A percentile compares a stretch with the other conserved stretches of the same genome.
Conservation (phyloP, 1,140 invertebrate genomes). For the Aphis craccivora region DNA sequence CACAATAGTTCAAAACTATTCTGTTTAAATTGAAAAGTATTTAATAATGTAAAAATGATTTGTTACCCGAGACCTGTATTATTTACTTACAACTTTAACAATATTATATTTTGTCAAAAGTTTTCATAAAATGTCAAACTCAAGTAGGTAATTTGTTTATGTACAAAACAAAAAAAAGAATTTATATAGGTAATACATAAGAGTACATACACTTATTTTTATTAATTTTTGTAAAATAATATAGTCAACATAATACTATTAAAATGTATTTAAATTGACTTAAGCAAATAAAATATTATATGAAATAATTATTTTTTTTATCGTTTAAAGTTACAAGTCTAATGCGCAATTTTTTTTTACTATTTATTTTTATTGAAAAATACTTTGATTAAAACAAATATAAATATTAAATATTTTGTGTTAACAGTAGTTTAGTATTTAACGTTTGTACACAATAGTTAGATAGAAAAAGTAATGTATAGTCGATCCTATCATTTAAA, state of each 20-base stretch:
- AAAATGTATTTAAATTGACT: not conserved
- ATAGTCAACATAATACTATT: not conserved
- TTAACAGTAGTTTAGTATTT: not conserved
- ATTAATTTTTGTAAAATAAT: not conserved
- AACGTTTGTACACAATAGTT: not conserved
- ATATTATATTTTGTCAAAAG: slow-evolving; percentile 3
- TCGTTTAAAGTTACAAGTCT: too few relatives aligned
- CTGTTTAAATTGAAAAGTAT: not conserved
- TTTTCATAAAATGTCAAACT: not conserved
- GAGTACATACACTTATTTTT: not conserved
- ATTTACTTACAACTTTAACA: not conserved
- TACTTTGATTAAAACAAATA: not conserved
- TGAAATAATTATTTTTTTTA: too few relatives aligned
- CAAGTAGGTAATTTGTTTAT: not conserved
- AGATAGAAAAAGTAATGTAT: not conserved
- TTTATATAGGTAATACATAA: not conserved
- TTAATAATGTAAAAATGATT: slow-evolving; percentile 4
- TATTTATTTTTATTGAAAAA: not conserved
- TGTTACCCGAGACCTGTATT: not conserved
- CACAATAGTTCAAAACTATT: not conserved
- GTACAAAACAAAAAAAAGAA: not conserved
- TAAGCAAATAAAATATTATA: not conserved
- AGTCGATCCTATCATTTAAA: not conserved
- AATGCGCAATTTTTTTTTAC: not conserved
- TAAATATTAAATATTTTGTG: not conserved